These are phyloP conservation scores for Cololabis saira DNA, from an alignment of 2,113 vertebrate genomes.

Conservation along the genomic window DNA sequence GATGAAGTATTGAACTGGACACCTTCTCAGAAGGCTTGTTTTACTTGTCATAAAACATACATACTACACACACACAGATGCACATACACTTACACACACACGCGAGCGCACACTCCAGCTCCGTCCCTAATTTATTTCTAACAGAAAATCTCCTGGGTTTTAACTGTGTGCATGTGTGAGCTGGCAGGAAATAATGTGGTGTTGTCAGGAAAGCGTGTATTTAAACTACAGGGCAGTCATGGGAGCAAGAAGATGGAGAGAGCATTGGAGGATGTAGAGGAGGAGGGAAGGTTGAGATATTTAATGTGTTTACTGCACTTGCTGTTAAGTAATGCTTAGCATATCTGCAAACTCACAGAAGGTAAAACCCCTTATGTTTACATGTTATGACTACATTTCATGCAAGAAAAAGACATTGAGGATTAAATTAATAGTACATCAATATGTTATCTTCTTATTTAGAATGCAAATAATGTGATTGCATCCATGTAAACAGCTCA, in stretches of 20 bases:
- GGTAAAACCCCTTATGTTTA: conserved; percentile 43
- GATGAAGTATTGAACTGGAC: conserved; percentile 81
- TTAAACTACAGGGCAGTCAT: conserved; percentile 67
- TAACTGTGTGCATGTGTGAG: conserved; percentile 18
- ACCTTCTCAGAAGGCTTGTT: conserved; percentile 70
- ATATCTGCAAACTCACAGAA: conserved; percentile 39
- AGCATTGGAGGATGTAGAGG: conserved; percentile 8
- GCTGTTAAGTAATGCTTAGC: conserved; percentile 62
- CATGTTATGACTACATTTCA: conserved; percentile 34
- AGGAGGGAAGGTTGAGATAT: conserved; percentile 41
- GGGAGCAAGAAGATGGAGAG: conserved; percentile 49
- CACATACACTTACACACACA: conserved; percentile 30
- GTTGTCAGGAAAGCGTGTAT: conserved; percentile 73
- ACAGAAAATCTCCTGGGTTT: conserved; percentile 75
- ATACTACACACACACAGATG: conserved; percentile 5
- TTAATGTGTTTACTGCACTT: conserved; percentile 62
- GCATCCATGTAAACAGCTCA: no score
- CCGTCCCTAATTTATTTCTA: conserved; percentile 74
- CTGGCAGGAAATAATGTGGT: conserved; percentile 67
- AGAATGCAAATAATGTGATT: not conserved
- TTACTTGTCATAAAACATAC: conserved; percentile 80
- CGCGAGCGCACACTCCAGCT: conserved; percentile 32
- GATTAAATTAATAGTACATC: conserved; percentile 1
- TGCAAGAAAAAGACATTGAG: not conserved
- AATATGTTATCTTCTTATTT: not conserved